phyloP scores from a whole-genome alignment of 1,140 invertebrate genomes.

The Sinonovacula constricta region DNA sequence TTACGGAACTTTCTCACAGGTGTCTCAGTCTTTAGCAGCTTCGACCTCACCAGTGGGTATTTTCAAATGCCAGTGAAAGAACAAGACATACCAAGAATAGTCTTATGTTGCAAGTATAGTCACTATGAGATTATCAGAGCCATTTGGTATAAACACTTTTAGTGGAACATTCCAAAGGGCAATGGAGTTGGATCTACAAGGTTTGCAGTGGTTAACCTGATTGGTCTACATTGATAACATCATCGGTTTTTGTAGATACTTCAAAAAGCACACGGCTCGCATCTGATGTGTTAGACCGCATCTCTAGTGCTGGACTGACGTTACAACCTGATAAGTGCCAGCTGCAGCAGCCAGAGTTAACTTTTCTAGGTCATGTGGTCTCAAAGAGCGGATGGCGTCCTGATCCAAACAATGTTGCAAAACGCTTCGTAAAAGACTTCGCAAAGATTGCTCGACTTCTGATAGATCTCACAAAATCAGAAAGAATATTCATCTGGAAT shows the following conservation, averaged over 20 bases:
- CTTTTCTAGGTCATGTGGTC: conserved; percentile 30
- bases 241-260: conserved; percentile 23
- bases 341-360: conserved; percentile 33
- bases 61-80: conserved; percentile 18
- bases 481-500: too few species aligned
- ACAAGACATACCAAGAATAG: conserved; percentile 12
- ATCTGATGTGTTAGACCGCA: conserved; percentile 15
- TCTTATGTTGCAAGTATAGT: conserved; percentile 4
- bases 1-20: too few species aligned
- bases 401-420: conserved; percentile 41
- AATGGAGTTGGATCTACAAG: conserved; percentile 55
- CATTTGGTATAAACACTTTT: conserved; percentile 57
- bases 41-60: neutral
- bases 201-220: conserved; percentile 42
- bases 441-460: too few species aligned
- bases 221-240: conserved; percentile 51
- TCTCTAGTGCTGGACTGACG: conserved; percentile 29
- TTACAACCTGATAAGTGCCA: conserved; percentile 42
- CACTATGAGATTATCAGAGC: conserved; percentile 45
- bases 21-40: neutral
- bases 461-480: too few species aligned
- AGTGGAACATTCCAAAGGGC: conserved; percentile 58
- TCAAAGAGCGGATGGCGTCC: conserved; percentile 8
- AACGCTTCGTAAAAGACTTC: too few species aligned
- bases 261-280: conserved; percentile 11